A percentile compares a stretch with the other conserved stretches of the same genome.
These are phyloP conservation scores for Ptychoptera albimana DNA, from an alignment of 2,888 invertebrate genomes.

Conservation along the genomic window DNA sequence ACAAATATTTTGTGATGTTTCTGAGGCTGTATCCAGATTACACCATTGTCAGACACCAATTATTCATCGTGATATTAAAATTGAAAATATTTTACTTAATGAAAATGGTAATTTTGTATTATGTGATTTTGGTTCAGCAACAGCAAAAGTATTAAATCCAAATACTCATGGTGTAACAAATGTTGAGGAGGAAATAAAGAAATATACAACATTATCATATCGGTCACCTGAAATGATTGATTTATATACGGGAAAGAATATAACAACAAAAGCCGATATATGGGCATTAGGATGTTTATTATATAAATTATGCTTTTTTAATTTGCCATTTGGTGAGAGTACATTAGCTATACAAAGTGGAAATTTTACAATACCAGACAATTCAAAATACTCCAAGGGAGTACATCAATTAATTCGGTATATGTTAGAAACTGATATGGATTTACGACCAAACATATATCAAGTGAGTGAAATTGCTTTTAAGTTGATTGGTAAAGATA, in stretches of 20 bases:
- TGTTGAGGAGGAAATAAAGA: conserved; percentile 73
- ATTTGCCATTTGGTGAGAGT: conserved; percentile 81
- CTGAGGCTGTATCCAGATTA: conserved; percentile 76
- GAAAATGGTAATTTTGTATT: conserved; percentile 69
- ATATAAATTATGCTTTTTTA: conserved; percentile 79
- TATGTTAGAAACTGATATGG: conserved; percentile 72
- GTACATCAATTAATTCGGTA: conserved; percentile 61
- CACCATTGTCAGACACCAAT: conserved; percentile 89
- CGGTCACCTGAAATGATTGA: conserved; percentile 90
- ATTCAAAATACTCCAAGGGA: conserved; percentile 52
- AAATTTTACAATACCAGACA: conserved; percentile 70
- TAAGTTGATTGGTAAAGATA: conserved; percentile 48
- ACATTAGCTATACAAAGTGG: conserved; percentile 85
- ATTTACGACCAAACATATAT: conserved; percentile 71
- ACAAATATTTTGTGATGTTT: conserved; percentile 80
- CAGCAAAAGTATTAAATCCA: conserved; percentile 60
- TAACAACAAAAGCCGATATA: conserved; percentile 77
- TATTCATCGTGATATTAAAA: conserved; percentile 83
- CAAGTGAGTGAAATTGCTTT: conserved; percentile 66
- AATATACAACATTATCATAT: conserved; percentile 81
- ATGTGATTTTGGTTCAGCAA: conserved; percentile 90
- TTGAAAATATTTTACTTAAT: conserved; percentile 74
- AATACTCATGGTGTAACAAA: conserved; percentile 45
- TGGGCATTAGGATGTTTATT: conserved; percentile 83
- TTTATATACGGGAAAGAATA: conserved; percentile 64